Evolutionary conservation across 2,888 invertebrate species (phyloP).

Genomic region (Agonopterix heracliana): DNA sequence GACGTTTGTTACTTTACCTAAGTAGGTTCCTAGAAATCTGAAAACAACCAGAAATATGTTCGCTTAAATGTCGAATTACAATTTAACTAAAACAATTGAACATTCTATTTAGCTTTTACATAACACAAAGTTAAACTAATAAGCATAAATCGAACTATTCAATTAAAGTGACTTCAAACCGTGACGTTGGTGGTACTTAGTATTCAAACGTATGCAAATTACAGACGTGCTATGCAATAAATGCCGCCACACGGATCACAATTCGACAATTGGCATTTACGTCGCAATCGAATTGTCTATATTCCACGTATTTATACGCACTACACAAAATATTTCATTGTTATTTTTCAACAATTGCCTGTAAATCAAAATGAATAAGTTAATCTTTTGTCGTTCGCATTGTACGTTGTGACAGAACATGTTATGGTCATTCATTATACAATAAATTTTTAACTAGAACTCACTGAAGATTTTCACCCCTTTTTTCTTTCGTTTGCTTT

Average conservation of each 20-base stretch:
- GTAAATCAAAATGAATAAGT: background rate
- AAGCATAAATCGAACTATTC: slow-evolving; percentile 68
- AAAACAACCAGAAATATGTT: background rate
- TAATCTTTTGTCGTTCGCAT: background rate
- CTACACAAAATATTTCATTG: background rate
- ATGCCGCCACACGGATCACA: slow-evolving; percentile 73
- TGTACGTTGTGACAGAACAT: background rate
- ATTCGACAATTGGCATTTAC: slow-evolving; percentile 73
- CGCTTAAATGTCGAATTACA: too few species aligned
- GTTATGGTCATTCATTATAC: too few species aligned
- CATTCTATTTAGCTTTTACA: background rate
- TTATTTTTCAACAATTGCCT: background rate
- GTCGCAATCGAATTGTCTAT: slow-evolving; percentile 55
- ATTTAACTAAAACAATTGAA: too few species aligned
- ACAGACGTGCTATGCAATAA: slow-evolving; percentile 74
- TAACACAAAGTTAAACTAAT: slow-evolving; percentile 46
- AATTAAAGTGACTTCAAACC: slow-evolving; percentile 69
- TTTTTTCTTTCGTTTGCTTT: too few species aligned
- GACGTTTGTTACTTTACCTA: slow-evolving; percentile 13
- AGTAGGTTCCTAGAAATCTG: too few species aligned
- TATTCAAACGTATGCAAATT: slow-evolving; percentile 76
- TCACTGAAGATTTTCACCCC: too few species aligned
- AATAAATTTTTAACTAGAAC: too few species aligned
- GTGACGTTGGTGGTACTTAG: slow-evolving; percentile 63
- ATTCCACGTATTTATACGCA: slow-evolving; percentile 11